Evolutionary conservation across 2,888 invertebrate genomes (phyloP).

Genomic region (Meganola albula): DNA sequence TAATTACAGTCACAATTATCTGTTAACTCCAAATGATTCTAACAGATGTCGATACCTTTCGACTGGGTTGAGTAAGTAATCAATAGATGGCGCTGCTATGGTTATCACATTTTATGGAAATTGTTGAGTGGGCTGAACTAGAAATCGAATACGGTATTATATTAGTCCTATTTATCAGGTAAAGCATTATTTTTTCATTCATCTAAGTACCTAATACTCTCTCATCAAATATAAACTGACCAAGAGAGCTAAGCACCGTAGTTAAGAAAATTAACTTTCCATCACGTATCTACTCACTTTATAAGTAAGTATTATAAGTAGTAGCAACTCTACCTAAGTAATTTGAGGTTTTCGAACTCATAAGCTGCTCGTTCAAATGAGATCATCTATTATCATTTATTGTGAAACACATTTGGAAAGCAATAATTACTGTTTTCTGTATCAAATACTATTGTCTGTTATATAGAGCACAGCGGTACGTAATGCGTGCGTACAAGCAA

Average conservation of each 20-base stretch:
- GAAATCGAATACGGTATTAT: no score
- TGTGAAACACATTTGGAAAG: conserved; percentile 41
- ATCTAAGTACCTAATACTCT: conserved; percentile 15
- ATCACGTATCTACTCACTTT: conserved; percentile 33
- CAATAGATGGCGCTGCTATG: no score
- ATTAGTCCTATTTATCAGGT: no score
- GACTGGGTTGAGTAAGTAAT: no score
- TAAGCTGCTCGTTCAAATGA: conserved; percentile 17
- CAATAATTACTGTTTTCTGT: conserved; percentile 49
- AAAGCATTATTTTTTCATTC: no score
- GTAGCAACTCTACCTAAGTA: no score
- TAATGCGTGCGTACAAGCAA: conserved; percentile 18
- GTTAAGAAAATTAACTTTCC: conserved; percentile 27
- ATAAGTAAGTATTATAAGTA: conserved; percentile 26
- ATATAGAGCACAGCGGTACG: conserved; percentile 31
- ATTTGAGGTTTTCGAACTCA: conserved; percentile 34
- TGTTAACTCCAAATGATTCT: no score
- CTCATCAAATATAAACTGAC: conserved; percentile 27
- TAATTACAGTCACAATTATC: no score
- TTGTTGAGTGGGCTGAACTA: no score
- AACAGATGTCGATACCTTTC: no score
- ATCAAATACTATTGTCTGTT: conserved; percentile 51
- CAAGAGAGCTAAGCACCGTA: conserved; percentile 15
- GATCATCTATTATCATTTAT: conserved; percentile 35
- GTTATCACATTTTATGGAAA: no score